Percentiles rank a stretch among this genome's conserved stretches.
Evolutionary conservation across 2,113 vertebrate genomes (phyloP).

Genomic region (Empidonax alnorum): DNA sequence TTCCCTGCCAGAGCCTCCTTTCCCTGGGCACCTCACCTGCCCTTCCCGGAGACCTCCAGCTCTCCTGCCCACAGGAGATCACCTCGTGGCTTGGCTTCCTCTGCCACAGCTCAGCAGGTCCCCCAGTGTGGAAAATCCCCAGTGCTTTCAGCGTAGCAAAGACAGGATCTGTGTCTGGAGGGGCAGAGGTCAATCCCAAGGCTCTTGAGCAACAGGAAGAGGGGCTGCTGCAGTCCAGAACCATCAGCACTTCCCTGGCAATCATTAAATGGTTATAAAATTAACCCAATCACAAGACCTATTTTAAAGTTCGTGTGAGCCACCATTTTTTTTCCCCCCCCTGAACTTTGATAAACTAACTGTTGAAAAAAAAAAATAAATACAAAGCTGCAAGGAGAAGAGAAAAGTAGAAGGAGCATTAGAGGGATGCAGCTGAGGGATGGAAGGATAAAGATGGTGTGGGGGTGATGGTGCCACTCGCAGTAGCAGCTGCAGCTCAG

Average conservation of each 20-base stretch:
- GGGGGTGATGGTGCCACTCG: not conserved
- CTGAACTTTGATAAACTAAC: conserved; percentile 61
- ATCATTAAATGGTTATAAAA: conserved; percentile 74
- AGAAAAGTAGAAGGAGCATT: not conserved
- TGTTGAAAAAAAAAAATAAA: not conserved
- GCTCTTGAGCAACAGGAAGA: conserved; percentile 52
- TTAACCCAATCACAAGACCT: conserved; percentile 71
- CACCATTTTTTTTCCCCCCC: not conserved
- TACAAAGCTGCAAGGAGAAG: not conserved
- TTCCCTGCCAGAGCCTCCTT: not conserved
- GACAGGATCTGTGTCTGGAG: not conserved
- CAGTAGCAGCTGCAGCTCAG: not conserved
- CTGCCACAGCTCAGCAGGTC: not conserved
- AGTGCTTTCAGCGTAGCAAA: not conserved
- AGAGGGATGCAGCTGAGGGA: not conserved
- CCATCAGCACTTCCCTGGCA: conserved; percentile 3
- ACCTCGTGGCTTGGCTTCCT: not conserved
- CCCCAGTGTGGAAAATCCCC: conserved; percentile 30
- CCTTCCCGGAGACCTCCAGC: not conserved
- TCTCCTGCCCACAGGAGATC: not conserved
- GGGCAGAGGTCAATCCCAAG: conserved; percentile 20
- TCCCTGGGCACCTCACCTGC: not conserved
- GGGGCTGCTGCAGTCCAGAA: not conserved
- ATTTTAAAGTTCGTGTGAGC: not conserved
- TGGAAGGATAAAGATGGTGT: not conserved